Percentiles rank a stretch among this genome's conserved stretches.
phyloP scores from a whole-genome alignment of 2,797 vertebrate species.

The Centropyge bicolor region DNA sequence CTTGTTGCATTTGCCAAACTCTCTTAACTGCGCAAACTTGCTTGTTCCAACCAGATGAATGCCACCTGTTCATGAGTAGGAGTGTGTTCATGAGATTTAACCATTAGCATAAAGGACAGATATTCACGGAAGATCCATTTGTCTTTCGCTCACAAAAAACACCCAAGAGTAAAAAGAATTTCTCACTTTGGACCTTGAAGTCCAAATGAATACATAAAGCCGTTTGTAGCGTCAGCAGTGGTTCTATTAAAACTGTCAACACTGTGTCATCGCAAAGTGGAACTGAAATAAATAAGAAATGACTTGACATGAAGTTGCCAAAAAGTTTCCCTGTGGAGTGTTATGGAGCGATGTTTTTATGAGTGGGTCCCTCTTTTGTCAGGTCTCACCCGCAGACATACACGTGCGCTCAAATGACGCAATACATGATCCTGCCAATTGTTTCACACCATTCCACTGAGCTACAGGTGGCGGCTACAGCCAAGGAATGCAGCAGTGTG shows the following conservation, averaged over 20 bases:
- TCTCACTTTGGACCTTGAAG: constrained; percentile 2
- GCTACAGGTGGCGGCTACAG: not conserved
- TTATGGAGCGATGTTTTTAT: not conserved
- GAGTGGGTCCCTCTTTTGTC: not conserved
- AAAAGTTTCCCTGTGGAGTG: not conserved
- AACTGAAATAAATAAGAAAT: not conserved
- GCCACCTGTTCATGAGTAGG: not conserved
- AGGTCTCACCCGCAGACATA: no score
- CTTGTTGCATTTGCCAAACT: not conserved
- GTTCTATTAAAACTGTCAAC: not conserved
- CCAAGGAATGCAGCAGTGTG: not conserved
- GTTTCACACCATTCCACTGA: not conserved
- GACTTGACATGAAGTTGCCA: not conserved
- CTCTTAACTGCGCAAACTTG: not conserved
- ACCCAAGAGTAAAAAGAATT: not conserved
- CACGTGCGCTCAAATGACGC: not conserved
- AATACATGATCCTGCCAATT: not conserved
- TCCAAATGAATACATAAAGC: not conserved
- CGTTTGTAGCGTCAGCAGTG: not conserved
- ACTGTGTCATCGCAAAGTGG: not conserved
- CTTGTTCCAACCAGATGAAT: not conserved
- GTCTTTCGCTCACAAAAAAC: not conserved
- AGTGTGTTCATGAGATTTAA: not conserved
- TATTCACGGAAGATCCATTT: not conserved
- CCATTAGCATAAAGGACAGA: not conserved